Evolutionary conservation across 2,888 invertebrate species (phyloP).

Genomic region (Dryadula phaetusa): DNA sequence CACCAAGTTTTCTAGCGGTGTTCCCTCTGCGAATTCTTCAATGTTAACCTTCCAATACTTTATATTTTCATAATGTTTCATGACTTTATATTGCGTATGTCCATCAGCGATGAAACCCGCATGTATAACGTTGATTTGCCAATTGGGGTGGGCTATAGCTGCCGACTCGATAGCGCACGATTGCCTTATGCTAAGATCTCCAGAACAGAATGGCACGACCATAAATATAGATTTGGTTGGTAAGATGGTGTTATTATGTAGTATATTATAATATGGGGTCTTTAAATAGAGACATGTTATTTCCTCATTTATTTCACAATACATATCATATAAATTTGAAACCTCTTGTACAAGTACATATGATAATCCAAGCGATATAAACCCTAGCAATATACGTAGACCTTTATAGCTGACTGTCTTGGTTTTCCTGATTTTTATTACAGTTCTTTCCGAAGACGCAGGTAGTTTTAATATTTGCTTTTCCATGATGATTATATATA

Average conservation of each 20-base stretch:
- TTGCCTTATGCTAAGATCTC: constrained; percentile 81
- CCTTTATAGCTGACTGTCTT: no score
- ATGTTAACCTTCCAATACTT: constrained; percentile 78
- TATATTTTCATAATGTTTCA: constrained; percentile 78
- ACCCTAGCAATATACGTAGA: no score
- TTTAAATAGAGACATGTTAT: constrained; percentile 48
- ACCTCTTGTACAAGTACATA: neutral
- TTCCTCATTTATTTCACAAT: constrained; percentile 34
- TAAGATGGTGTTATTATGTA: constrained; percentile 51
- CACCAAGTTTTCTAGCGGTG: constrained; percentile 85
- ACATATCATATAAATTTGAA: constrained; percentile 25
- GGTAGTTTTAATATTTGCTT: neutral
- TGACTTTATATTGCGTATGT: neutral
- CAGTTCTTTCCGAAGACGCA: neutral
- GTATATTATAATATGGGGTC: constrained; percentile 51
- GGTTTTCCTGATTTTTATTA: neutral
- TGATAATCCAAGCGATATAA: neutral
- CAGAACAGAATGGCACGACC: constrained; percentile 86
- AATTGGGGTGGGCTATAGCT: constrained; percentile 84
- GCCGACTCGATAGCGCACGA: constrained; percentile 89
- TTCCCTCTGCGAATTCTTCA: constrained; percentile 77
- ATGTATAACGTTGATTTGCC: constrained; percentile 83
- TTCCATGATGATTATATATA: neutral
- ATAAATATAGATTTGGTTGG: constrained; percentile 85
- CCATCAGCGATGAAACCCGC: constrained; percentile 64